Base-by-base conservation (phyloP, 2,797 vertebrate species). In the Pipistrellus kuhlii region DNA sequence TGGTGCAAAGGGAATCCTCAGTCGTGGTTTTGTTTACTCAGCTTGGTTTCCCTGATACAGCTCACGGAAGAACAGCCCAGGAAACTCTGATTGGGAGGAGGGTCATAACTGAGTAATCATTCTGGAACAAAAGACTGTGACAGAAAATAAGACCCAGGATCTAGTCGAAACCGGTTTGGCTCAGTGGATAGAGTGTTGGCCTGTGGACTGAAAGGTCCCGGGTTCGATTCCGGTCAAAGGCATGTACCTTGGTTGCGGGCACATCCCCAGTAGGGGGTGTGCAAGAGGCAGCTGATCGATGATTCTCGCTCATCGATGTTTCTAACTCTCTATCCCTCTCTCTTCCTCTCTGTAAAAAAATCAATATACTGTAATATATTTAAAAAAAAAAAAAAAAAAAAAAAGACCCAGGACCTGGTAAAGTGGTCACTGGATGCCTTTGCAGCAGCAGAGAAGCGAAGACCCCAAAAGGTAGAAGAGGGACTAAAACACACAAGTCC, bases 51-150 rank as follows among this genome's bases (percentile, higher is more conserved):
- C 59, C n/a, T 64, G 44, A 6, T 18, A 21, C 20, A 9, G 53
- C 44, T 38, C 81, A 84, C 27, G 30, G 41, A 25, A 83, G 23
- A 90, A 21, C 6, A 88, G 83, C 68, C 84, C 41, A 64, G 41
- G 6, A 27, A 90, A 68, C 20, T 91, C 44, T 68, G 12, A 88
- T 27, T 48, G 44, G 41, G 25, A 13, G 6, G 21, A n/a, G 6
- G 2, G 32, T 64, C 68, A 1, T 41, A 72, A 41, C 3, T 68
- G 7, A 91, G 76, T 90, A 94, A 75, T 59, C 21, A 68, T 64
- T 73, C 89, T 44, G 4, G 51, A 83, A 71, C 32, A 82, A 96
- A 87, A 72, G 48, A 81, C 94, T 73, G 3, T 66, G 75, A 13
- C 32, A 57, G 48, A 90, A 23, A 93, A 51, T 5, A 51, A 62